Base-by-base conservation (phyloP, 2,113 vertebrate species). In the Fulmarus glacialis region DNA sequence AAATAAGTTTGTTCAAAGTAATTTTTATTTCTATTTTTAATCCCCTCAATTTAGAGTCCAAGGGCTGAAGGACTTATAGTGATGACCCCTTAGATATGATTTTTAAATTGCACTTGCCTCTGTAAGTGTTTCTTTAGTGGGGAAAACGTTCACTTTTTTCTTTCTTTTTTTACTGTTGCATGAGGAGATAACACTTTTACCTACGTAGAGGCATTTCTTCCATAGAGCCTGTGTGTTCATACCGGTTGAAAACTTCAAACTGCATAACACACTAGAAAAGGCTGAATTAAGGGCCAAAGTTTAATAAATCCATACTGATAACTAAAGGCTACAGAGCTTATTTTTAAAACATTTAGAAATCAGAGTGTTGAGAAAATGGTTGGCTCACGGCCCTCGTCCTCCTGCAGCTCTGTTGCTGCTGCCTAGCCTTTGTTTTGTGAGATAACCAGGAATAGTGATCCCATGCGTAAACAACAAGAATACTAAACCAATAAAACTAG, bases 31-130 rank as follows among this genome's bases (percentile, higher is more conserved):
- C 96, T 98, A 90, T 96, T 94, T 99, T 98, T 98, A 98, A 98
- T 99, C 99, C 99, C 99, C 99, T 98, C 99, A 99, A 98, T 99
- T 99, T 99, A 99, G 99, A 99, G 99, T 99, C 99, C 98, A 98
- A 99, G 99, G 99, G 99, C 99, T 98, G 98, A 99, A 99, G 99
- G 99, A 99, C 99, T 99, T 98, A 98, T 98, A 98, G 97, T 98
- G 97, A 99, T 99, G 99, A 99, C 99, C 99, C 99, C 99, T 99
- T 99, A 99, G 98, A 99, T 98, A 99, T 64, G 97, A 97, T 97
- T 98, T 98, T 98, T 98, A 98, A 99, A 99, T 99, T 99, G 99
- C 99, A 99, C 99, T 99, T 99, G 99, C 99, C 99, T 99, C 99
- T 99, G 85, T 98, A 99, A 98, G 98, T 98, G 97, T 99, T 98